Conservation (phyloP, 1,140 invertebrate genomes). For the Sipha flava region DNA sequence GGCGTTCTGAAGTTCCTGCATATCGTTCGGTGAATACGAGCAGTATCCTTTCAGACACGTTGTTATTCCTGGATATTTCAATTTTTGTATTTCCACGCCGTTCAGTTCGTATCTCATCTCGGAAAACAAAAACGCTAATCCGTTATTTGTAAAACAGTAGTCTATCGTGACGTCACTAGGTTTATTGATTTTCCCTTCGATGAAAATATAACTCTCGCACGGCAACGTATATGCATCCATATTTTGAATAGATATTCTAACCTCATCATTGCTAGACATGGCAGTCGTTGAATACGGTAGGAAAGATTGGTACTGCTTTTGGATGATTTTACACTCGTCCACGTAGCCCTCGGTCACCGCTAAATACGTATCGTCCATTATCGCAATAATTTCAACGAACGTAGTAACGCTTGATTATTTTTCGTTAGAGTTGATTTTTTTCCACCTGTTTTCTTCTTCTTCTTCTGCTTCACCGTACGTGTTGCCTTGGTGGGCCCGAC, state of each 20-base stretch:
- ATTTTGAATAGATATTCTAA: conserved; percentile 41
- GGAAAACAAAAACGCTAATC: conserved; percentile 43
- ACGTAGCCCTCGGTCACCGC: background rate
- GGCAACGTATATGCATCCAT: background rate
- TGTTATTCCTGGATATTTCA: conserved; percentile 43
- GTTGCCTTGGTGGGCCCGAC: no score
- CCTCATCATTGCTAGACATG: conserved; percentile 42
- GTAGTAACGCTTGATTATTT: no score
- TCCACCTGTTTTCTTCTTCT: no score
- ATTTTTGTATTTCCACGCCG: conserved; percentile 44
- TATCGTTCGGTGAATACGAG: conserved; percentile 37
- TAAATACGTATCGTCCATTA: background rate
- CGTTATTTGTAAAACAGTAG: conserved; percentile 10
- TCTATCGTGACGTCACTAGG: background rate
- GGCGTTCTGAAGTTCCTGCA: conserved; percentile 37
- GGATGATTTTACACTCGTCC: conserved; percentile 36
- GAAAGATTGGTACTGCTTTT: conserved; percentile 35
- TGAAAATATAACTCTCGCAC: conserved; percentile 31
- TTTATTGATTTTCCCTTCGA: background rate
- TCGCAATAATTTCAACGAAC: no score
- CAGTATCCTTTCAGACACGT: conserved; percentile 44
- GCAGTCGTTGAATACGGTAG: conserved; percentile 39
- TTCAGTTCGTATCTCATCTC: conserved; percentile 46
- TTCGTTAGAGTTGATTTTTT: no score
- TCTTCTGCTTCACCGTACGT: no score